Evolutionary conservation across 2,888 invertebrate species (phyloP).

Genomic region (Synanthedon formicaeformis): DNA sequence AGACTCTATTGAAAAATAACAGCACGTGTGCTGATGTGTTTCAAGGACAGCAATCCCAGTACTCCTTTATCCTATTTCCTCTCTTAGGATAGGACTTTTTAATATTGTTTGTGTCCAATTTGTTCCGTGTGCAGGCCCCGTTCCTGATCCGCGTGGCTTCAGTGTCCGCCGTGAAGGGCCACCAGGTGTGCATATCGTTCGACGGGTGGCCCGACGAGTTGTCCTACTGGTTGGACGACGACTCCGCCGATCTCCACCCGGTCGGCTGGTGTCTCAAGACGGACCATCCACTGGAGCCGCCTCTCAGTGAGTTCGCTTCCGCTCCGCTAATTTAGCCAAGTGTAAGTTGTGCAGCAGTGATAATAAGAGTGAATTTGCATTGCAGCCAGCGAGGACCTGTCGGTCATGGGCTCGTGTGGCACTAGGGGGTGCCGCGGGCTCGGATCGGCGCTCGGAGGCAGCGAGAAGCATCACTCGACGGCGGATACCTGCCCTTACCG

Average conservation of each 20-base stretch:
- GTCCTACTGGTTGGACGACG: conserved; percentile 91
- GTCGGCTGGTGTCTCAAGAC: conserved; percentile 93
- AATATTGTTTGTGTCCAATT: neutral
- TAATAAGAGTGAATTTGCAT: neutral
- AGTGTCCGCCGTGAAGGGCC: conserved; percentile 80
- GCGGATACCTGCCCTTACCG: conserved; percentile 83
- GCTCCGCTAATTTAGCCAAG: neutral
- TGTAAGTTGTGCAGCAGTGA: neutral
- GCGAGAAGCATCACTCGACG: conserved; percentile 78
- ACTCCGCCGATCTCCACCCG: conserved; percentile 90
- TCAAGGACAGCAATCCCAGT: too few relatives aligned
- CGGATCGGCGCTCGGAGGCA: conserved; percentile 87
- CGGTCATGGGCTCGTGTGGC: conserved; percentile 77
- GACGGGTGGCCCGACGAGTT: conserved; percentile 91
- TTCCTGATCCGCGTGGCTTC: conserved; percentile 88
- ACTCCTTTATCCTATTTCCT: neutral
- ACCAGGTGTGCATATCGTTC: conserved; percentile 82
- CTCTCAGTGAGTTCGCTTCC: conserved; percentile 73
- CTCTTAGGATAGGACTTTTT: too few relatives aligned
- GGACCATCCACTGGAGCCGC: conserved; percentile 87
- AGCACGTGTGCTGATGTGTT: too few relatives aligned
- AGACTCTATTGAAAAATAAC: too few relatives aligned
- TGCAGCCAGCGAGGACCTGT: conserved; percentile 74
- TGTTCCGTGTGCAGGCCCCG: conserved; percentile 63
- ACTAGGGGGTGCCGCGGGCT: conserved; percentile 89